Percentiles rank a stretch among this genome's conserved stretches.
phyloP scores from a whole-genome alignment of 2,113 vertebrate genomes.

The Neopipo cinnamomea region DNA sequence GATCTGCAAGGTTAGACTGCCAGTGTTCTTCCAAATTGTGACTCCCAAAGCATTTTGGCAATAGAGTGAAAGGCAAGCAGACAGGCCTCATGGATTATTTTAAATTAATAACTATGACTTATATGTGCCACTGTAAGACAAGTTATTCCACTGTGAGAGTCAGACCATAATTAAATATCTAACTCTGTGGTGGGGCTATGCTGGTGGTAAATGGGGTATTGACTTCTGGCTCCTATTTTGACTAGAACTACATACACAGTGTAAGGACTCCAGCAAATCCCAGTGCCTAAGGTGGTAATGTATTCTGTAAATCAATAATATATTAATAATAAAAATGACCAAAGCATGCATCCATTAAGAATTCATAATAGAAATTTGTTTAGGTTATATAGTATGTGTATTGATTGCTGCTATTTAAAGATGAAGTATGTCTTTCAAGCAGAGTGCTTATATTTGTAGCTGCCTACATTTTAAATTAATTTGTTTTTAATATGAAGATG shows the following conservation, averaged over 20 bases:
- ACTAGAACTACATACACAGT: constrained; percentile 27
- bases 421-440: constrained; percentile 43
- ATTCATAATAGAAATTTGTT: constrained; percentile 66
- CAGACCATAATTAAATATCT: constrained; percentile 26
- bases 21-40: neutral
- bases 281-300: constrained; percentile 30
- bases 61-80: constrained; percentile 8
- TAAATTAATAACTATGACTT: constrained; percentile 41
- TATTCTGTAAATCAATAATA: constrained; percentile 61
- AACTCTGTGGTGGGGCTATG: neutral
- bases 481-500: constrained; percentile 47
- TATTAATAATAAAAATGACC: constrained; percentile 68
- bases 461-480: constrained; percentile 40
- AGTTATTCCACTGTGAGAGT: neutral
- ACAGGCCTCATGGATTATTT: constrained; percentile 24
- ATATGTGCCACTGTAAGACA: constrained; percentile 11
- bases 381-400: constrained; percentile 30
- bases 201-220: constrained; percentile 65
- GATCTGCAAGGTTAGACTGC: constrained; percentile 5
- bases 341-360: constrained; percentile 47
- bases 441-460: constrained; percentile 22
- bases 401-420: constrained; percentile 59
- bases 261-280: constrained; percentile 44
- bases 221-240: constrained; percentile 53
- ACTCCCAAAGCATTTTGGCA: constrained; percentile 15